Base-by-base conservation (phyloP, 2,113 vertebrate species). In the Vidua macroura region DNA sequence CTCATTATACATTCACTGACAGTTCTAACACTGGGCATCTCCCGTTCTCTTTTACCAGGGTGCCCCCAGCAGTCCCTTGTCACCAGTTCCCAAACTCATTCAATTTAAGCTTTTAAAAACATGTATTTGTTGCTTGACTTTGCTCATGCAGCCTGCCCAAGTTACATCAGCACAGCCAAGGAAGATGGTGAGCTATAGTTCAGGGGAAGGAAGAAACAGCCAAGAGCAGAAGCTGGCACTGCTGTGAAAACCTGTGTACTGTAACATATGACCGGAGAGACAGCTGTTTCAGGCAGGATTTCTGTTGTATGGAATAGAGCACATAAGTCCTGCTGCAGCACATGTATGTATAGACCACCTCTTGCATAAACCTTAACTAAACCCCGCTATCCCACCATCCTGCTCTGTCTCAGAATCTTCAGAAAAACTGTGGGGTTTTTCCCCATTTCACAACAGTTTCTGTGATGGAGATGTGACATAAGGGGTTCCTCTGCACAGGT, bases 31-130 rank as follows among this genome's bases (percentile, higher is more conserved):
- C 7, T 1, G 49, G 28, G 31, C 55, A 90, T 35, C 30, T 75
- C 78, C 82, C 1, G 1, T 23, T 89, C 77, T 68, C 69, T 51
- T 77, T 28, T 12, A 74, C 19, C 49, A 64, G 7, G 4, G 44
- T 63, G 69, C 17, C 44, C 35, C 28, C n/a, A 75, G 74, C 1
- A 0, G 60, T 60, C 44, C 56, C 37, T 48, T 59, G n/a, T n/a
- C n/a, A 76, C 19, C 7, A 0, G 0, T 31, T 72, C 43, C 44
- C 69, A 82, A 83, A 48, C 11, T 56, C 24, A 44, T 2, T 39
- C 20, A 79, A 85, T 79, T 63, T 37, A 79, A 64, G 18, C 24
- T 83, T 90, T 84, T 35, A 9, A 44, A 83, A 79, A 46, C 31
- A 19, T 18, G 9, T 28, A 56, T 76, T 49, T 11, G 0, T 58